These are phyloP conservation scores for Eudyptes chrysolophus DNA, from an alignment of 2,113 vertebrate genomes.

Conservation along the genomic window DNA sequence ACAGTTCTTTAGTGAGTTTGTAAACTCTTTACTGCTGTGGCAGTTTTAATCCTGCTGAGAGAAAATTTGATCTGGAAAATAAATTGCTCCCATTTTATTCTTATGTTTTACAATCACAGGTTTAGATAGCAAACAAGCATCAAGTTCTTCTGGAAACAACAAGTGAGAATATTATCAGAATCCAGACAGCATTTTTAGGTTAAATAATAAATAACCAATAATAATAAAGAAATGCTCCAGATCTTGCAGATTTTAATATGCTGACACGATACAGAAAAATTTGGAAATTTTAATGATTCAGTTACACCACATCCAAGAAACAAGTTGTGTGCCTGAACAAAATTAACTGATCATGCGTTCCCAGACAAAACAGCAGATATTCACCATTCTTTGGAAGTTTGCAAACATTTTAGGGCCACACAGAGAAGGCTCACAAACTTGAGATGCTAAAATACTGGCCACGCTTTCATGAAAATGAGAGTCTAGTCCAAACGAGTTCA, in stretches of 20 bases:
- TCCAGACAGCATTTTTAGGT: constrained; percentile 17
- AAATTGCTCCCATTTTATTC: constrained; percentile 66
- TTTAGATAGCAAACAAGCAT: constrained; percentile 62
- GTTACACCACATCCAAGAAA: not conserved
- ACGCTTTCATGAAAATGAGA: not conserved
- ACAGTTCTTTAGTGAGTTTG: constrained; percentile 78
- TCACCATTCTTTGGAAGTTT: not conserved
- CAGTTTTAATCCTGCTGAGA: constrained; percentile 74
- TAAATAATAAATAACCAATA: constrained; percentile 11
- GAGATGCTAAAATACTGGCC: not conserved
- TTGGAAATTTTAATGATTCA: not conserved
- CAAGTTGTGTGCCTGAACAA: not conserved
- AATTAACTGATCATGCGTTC: not conserved
- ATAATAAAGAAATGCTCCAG: not conserved
- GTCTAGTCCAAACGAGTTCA: not conserved
- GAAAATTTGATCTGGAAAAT: constrained; percentile 64
- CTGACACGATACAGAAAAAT: not conserved
- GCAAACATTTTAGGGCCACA: not conserved
- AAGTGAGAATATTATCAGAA: constrained; percentile 18
- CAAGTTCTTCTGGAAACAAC: constrained; percentile 6
- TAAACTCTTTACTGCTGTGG: constrained; percentile 76
- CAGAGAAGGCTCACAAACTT: not conserved
- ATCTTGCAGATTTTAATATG: not conserved
- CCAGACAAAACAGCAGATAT: not conserved
- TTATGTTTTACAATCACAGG: constrained; percentile 57